phyloP scores from a whole-genome alignment of 2,113 vertebrate species.

The Manacus vitellinus region DNA sequence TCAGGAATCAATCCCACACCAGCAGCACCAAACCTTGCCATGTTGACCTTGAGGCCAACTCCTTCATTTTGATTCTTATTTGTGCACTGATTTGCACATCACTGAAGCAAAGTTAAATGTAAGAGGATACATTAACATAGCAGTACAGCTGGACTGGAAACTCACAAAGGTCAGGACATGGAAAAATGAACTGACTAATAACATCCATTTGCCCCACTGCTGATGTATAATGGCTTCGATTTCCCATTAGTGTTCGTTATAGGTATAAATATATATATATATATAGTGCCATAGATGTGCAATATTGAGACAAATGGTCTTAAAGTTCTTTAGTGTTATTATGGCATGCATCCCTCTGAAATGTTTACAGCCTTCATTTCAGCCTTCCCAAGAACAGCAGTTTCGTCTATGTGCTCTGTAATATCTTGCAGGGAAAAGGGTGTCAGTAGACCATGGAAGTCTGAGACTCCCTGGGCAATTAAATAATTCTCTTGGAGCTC shows the following conservation, averaged over 20 bases:
- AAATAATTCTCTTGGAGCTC: background rate
- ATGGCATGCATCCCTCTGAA: background rate
- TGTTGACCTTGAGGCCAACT: background rate
- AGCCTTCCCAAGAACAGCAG: background rate
- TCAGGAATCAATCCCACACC: background rate
- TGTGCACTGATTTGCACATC: slow-evolving; percentile 16
- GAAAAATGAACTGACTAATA: background rate
- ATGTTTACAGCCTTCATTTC: background rate
- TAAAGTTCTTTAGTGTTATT: background rate
- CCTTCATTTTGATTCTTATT: slow-evolving; percentile 33
- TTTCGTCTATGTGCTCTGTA: background rate
- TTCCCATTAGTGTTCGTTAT: background rate
- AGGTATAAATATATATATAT: background rate
- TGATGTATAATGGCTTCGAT: slow-evolving; percentile 7
- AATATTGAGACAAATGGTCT: background rate
- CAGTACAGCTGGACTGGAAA: background rate
- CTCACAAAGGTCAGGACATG: background rate
- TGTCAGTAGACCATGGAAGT: background rate
- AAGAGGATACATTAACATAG: slow-evolving; percentile 36
- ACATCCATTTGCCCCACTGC: background rate
- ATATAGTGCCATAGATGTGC: background rate
- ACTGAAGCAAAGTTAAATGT: slow-evolving; percentile 6
- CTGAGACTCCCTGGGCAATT: background rate
- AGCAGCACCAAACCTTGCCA: background rate
- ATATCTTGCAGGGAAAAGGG: background rate